Base-by-base conservation (phyloP, 2,797 vertebrate genomes). In the Todus mexicanus region DNA sequence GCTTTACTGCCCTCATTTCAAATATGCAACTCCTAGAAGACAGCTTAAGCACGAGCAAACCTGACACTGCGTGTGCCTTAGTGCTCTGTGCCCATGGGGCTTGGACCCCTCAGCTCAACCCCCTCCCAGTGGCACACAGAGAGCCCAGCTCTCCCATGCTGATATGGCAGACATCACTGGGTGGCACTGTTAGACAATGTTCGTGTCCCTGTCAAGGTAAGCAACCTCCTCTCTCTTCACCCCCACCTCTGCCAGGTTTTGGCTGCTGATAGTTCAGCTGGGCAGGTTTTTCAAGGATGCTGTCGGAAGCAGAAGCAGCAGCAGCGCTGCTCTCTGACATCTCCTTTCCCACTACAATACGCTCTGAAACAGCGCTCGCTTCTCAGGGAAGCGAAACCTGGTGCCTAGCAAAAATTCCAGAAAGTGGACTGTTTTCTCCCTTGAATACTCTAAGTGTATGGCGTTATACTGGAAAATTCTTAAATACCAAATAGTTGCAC, bases 161-260 rank as follows among this genome's bases (percentile, higher is more conserved):
- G 95, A 94, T 94, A 90, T 72, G 90, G 72, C 72, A 95, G 72
- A 51, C 74, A 94, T 38, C 96, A 96, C 96, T 95, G 94, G 95
- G 95, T 94, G 94, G 95, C 94, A 94, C 94, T 94, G 94, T 96
- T 61, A 95, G 93, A 93, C 94, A 94, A 87, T 8, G 61, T 77
- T 95, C 86, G n/a, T 64, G 84, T 87, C 89, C 78, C 21, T 64
- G 17, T 40, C 93, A 83, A 89, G 93, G 93, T 91, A 89, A 85
- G 79, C 50, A 31, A 37, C 26, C 61, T 6, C 74, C 51, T 50
- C 50, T 40, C 7, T 13, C n/a, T n/a, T n/a, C n/a, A n/a, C n/a
- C 26, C 29, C 19, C 50, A 15, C 76, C 38, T 25, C 56, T 37
- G 43, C 18, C 88, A 51, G 5, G 42, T 60, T 71, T 29, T 14